phyloP scores from a whole-genome alignment of 2,797 vertebrate genomes.

The Champsocephalus esox region DNA sequence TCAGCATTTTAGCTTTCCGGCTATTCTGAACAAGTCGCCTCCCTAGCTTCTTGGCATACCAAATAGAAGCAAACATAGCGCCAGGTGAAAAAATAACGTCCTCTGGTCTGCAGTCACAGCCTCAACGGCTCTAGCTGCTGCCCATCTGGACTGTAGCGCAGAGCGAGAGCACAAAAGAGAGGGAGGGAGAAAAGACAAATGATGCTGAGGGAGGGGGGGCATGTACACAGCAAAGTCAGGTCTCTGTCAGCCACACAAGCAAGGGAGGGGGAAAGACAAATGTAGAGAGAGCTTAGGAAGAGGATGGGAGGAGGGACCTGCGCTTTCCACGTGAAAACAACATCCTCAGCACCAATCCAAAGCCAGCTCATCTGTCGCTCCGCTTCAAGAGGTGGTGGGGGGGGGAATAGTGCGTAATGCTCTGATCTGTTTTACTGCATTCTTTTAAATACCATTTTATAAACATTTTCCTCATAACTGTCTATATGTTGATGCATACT shows the following conservation, averaged over 20 bases:
- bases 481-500: background rate
- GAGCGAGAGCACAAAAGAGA: constrained; percentile 36
- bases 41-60: constrained; percentile 98
- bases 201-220: constrained; percentile 58
- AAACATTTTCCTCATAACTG: background rate
- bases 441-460: background rate
- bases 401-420: constrained; percentile 21
- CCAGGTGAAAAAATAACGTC: constrained; percentile 70
- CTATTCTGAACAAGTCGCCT: constrained; percentile 95
- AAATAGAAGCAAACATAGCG: constrained; percentile 96
- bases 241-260: constrained; percentile 53
- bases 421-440: constrained; percentile 24
- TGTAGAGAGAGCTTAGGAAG: constrained; percentile 46
- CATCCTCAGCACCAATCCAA: constrained; percentile 82
- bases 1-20: constrained; percentile 93
- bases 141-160: constrained; percentile 61
- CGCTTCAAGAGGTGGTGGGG: constrained; percentile 35
- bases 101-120: constrained; percentile 65
- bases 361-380: constrained; percentile 83
- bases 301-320: constrained; percentile 45
- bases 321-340: constrained; percentile 66
- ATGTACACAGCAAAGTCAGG: constrained; percentile 61
- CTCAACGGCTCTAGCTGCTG: constrained; percentile 76
- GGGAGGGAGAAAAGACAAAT: constrained; percentile 38
- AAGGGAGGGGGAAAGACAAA: constrained; percentile 40